phyloP scores from a whole-genome alignment of 2,797 vertebrate species.

The Coregonus sp. region DNA sequence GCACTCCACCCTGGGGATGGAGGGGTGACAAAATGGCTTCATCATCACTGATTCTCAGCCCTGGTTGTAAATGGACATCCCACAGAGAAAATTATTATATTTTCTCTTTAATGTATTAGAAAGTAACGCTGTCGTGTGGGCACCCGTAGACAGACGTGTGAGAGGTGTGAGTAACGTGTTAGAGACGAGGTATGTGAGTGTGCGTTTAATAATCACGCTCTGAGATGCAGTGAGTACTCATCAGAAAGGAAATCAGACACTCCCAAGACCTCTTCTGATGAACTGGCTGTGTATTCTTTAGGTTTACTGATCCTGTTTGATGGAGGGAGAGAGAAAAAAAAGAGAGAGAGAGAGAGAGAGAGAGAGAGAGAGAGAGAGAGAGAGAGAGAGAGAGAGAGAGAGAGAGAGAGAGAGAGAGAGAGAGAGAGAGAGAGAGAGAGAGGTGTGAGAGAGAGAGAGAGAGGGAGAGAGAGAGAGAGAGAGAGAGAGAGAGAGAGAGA shows the following conservation, averaged over 20 bases:
- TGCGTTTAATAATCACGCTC: background rate
- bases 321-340: background rate
- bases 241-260: background rate
- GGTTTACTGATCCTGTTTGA: constrained; percentile 22
- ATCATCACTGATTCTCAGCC: constrained; percentile 13
- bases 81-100: constrained; percentile 59
- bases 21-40: constrained; percentile 30
- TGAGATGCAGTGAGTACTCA: constrained; percentile 1
- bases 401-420: too few species aligned
- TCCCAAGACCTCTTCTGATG: background rate
- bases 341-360: too few species aligned
- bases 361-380: too few species aligned
- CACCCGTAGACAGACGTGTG: background rate
- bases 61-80: constrained; percentile 39
- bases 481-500: constrained; percentile 1
- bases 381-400: too few species aligned
- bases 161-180: background rate
- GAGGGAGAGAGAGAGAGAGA: background rate
- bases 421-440: background rate
- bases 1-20: constrained; percentile 24
- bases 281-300: constrained; percentile 5
- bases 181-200: constrained; percentile 21
- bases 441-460: too few species aligned
- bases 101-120: constrained; percentile 46
- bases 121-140: constrained; percentile 30